These are phyloP conservation scores for Glossosoma conforme DNA, from an alignment of 1,140 invertebrate genomes.

Conservation along the genomic window DNA sequence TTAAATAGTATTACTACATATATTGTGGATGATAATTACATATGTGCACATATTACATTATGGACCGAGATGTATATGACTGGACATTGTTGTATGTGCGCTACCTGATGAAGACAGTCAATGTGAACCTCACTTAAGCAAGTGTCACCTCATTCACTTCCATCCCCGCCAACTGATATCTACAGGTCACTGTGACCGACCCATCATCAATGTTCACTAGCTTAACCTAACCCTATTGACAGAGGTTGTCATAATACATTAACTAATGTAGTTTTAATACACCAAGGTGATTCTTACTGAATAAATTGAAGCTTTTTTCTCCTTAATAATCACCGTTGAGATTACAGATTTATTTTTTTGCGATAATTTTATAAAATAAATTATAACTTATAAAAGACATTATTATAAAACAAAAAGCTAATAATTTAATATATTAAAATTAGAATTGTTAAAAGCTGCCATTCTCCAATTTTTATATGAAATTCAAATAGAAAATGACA, in stretches of 20 bases:
- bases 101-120: background rate
- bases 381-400: background rate
- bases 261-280: constrained; percentile 4
- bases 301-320: constrained; percentile 1
- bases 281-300: constrained; percentile 7
- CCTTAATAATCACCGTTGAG: constrained; percentile 7
- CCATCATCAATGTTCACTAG: no score
- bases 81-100: background rate
- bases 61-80: constrained; percentile 6
- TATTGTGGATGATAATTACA: constrained; percentile 15
- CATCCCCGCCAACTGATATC: no score
- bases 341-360: constrained; percentile 8
- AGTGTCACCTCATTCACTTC: no score
- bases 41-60: constrained; percentile 17
- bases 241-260: constrained; percentile 4
- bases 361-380: background rate
- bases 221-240: no score
- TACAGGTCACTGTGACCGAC: no score
- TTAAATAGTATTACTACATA: no score
- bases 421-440: no score
- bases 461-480: constrained; percentile 1
- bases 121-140: background rate
- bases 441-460: no score
- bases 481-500: background rate
- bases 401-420: no score